These are phyloP conservation scores for Orthonevra nobilis DNA, from an alignment of 2,888 invertebrate genomes.

Conservation along the genomic window DNA sequence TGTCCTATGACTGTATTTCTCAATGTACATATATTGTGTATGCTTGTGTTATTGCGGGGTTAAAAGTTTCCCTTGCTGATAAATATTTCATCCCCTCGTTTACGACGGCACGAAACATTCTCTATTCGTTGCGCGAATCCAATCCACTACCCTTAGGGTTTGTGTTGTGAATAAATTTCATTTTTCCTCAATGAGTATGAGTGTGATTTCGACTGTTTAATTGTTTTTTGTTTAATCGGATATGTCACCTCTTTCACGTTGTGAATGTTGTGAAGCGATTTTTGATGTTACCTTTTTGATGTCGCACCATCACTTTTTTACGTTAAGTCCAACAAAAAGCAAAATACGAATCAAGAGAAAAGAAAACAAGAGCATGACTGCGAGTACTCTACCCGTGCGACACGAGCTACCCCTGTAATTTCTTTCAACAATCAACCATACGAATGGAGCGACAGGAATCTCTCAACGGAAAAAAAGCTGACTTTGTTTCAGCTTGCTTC, in stretches of 20 bases:
- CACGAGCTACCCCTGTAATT: too few relatives aligned
- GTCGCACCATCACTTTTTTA: constrained; percentile 3
- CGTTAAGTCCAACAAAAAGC: too few relatives aligned
- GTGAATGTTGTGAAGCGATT: too few relatives aligned
- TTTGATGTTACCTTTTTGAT: too few relatives aligned
- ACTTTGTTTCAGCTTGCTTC: too few relatives aligned
- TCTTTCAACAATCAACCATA: too few relatives aligned
- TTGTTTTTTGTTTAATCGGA: neutral
- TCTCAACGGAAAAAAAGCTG: too few relatives aligned
- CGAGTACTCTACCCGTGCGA: too few relatives aligned
- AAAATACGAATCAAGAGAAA: neutral
- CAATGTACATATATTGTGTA: neutral
- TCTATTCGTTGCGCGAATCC: neutral
- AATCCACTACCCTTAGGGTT: neutral
- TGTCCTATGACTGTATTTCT: neutral
- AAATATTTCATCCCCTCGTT: constrained; percentile 32
- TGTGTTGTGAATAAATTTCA: constrained; percentile 6
- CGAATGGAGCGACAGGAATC: too few relatives aligned
- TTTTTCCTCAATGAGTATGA: neutral
- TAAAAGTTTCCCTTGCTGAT: constrained; percentile 8
- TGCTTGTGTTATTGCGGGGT: constrained; percentile 4
- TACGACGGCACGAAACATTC: neutral
- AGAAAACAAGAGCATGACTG: too few relatives aligned
- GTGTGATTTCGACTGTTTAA: neutral
- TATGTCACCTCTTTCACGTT: too few relatives aligned